Percentiles rank a stretch among this genome's conserved stretches.
Evolutionary conservation across 2,888 invertebrate species (phyloP).

Genomic region (Orgyia antiqua): DNA sequence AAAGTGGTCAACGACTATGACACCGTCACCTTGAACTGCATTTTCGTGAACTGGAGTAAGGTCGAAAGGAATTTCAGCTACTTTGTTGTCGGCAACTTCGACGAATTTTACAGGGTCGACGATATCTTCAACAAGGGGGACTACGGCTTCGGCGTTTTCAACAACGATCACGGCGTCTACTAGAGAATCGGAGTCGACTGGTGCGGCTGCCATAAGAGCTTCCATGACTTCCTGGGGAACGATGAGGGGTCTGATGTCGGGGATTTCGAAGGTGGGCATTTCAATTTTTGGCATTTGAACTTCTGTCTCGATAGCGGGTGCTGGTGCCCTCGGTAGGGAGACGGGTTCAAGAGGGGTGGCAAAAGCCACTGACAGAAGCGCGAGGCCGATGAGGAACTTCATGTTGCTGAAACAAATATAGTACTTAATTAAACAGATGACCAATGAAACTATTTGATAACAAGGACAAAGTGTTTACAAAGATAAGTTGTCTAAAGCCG

Average conservation of each 20-base stretch:
- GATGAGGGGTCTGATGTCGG: slow-evolving; percentile 19
- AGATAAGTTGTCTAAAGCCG: background rate
- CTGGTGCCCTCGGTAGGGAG: slow-evolving; percentile 14
- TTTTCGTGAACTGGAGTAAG: background rate
- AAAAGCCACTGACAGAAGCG: slow-evolving; percentile 42
- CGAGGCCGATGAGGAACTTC: slow-evolving; percentile 49
- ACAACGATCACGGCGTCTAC: slow-evolving; percentile 8
- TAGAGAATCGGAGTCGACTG: background rate
- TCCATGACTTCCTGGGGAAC: slow-evolving; percentile 24
- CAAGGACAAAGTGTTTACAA: slow-evolving; percentile 4
- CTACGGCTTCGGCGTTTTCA: slow-evolving; percentile 2
- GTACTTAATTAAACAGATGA: no score
- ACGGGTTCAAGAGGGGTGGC: slow-evolving; percentile 29
- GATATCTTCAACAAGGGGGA: slow-evolving; percentile 2
- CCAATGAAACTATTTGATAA: no score
- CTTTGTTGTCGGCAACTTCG: slow-evolving; percentile 9
- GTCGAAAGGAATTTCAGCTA: background rate
- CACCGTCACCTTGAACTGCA: background rate
- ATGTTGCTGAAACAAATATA: slow-evolving; percentile 45
- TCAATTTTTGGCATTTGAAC: slow-evolving; percentile 2
- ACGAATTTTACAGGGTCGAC: slow-evolving; percentile 8
- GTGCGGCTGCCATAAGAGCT: slow-evolving; percentile 4
- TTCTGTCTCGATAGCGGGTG: slow-evolving; percentile 14
- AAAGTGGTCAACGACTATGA: slow-evolving; percentile 4
- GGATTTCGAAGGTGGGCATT: slow-evolving; percentile 8